phyloP scores from a whole-genome alignment of 2,113 vertebrate species.

The Oxygymnocypris stewartii region DNA sequence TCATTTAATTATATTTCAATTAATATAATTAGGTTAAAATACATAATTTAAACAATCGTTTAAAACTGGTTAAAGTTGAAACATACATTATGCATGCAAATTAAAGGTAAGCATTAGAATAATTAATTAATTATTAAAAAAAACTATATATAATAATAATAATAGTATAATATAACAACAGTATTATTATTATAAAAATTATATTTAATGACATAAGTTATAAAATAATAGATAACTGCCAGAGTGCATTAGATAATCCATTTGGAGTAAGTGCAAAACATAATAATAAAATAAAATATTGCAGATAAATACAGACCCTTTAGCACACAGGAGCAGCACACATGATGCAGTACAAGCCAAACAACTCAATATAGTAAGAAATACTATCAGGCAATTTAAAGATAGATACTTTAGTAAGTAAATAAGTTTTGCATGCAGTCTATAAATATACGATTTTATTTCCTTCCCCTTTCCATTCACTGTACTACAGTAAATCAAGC shows the following conservation, averaged over 20 bases:
- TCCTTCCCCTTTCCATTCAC: conserved; percentile 6
- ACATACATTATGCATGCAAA: background rate
- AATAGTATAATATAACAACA: no score
- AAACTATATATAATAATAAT: no score
- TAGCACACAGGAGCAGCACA: background rate
- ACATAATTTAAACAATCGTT: background rate
- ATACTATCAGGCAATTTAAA: conserved; percentile 9
- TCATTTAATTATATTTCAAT: background rate
- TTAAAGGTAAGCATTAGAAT: background rate
- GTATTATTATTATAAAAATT: no score
- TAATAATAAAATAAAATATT: background rate
- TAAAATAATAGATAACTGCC: no score
- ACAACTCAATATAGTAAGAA: conserved; percentile 1
- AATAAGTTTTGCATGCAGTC: conserved; percentile 13
- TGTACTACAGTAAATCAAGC: background rate
- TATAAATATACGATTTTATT: conserved; percentile 16
- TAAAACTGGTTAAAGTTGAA: background rate
- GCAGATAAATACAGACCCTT: background rate
- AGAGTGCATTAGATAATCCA: no score
- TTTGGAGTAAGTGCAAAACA: no score
- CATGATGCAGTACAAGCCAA: background rate
- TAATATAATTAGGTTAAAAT: background rate
- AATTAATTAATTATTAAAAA: no score
- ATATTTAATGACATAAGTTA: no score
- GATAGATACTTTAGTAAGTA: background rate